phyloP scores from a whole-genome alignment of 2,113 vertebrate genomes.

The Platichthys stellatus region DNA sequence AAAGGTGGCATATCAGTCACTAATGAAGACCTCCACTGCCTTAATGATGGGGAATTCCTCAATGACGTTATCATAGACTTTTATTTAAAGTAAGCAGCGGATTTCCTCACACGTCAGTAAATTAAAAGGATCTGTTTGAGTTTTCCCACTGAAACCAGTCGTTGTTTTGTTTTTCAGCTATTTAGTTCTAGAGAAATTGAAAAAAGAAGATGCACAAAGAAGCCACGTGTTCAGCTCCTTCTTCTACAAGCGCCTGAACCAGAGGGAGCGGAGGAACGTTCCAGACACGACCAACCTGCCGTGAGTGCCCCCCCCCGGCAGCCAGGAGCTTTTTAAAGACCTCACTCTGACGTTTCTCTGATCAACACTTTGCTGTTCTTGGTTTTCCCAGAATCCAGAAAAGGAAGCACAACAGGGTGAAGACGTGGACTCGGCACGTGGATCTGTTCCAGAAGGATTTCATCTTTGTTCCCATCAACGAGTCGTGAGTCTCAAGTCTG shows the following conservation, averaged over 20 bases:
- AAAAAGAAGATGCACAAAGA: conserved; percentile 92
- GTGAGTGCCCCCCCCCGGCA: conserved; percentile 81
- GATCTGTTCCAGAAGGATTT: conserved; percentile 91
- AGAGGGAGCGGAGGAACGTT: conserved; percentile 89
- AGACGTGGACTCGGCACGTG: conserved; percentile 98
- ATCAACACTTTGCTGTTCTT: neutral
- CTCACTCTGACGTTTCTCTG: neutral
- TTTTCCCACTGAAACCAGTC: neutral
- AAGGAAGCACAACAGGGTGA: conserved; percentile 93
- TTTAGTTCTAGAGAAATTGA: conserved; percentile 95
- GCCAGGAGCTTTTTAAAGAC: neutral
- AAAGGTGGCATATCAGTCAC: conserved; percentile 98
- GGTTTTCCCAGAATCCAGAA: conserved; percentile 88
- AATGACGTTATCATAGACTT: conserved; percentile 99
- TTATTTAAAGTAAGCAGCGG: conserved; percentile 94
- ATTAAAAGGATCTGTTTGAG: neutral
- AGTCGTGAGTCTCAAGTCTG: conserved; percentile 88
- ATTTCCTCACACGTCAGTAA: neutral
- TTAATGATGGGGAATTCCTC: conserved; percentile 97
- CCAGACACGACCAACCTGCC: conserved; percentile 89
- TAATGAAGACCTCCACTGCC: conserved; percentile 98
- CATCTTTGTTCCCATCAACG: conserved; percentile 87
- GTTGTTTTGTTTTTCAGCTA: conserved; percentile 81
- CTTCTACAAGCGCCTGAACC: conserved; percentile 98
- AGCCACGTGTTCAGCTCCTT: conserved; percentile 99